These are phyloP conservation scores for Lonchura striata DNA, from an alignment of 2,113 vertebrate species.

Conservation along the genomic window DNA sequence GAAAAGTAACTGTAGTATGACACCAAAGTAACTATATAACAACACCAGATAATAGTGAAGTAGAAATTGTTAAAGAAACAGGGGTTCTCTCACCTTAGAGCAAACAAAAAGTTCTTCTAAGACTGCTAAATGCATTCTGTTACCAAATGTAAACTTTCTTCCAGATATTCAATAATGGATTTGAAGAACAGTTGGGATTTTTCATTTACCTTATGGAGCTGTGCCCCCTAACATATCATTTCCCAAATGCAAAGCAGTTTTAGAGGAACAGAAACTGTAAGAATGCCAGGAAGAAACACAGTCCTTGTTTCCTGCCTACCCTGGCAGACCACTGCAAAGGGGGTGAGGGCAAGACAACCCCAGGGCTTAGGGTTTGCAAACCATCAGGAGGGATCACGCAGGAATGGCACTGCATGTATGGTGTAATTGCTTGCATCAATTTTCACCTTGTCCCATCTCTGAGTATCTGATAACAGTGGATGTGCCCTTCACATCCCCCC, in stretches of 20 bases:
- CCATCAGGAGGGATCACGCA: not conserved
- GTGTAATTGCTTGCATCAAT: not conserved
- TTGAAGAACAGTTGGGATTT: not conserved
- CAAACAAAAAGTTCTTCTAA: not conserved
- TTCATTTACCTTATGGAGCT: not conserved
- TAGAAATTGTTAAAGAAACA: not conserved
- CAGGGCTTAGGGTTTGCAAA: not conserved
- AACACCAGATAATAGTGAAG: not conserved
- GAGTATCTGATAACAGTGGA: not conserved
- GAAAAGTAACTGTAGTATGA: not conserved
- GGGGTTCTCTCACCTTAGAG: not conserved
- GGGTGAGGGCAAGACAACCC: not conserved
- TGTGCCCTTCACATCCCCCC: not conserved
- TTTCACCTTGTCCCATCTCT: not conserved
- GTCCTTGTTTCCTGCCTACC: not conserved
- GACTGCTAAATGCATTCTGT: not conserved
- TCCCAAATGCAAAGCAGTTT: not conserved
- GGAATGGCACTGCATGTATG: too few species aligned
- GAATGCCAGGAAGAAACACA: not conserved
- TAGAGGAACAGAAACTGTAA: not conserved
- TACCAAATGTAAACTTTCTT: not conserved
- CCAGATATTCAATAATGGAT: not conserved
- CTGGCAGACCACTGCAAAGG: not conserved
- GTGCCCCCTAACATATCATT: not conserved
- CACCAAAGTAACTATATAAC: not conserved